Percentiles rank a stretch among this genome's conserved stretches.
Evolutionary conservation across 2,797 vertebrate species (phyloP).

Genomic region (Callimico goeldii): DNA sequence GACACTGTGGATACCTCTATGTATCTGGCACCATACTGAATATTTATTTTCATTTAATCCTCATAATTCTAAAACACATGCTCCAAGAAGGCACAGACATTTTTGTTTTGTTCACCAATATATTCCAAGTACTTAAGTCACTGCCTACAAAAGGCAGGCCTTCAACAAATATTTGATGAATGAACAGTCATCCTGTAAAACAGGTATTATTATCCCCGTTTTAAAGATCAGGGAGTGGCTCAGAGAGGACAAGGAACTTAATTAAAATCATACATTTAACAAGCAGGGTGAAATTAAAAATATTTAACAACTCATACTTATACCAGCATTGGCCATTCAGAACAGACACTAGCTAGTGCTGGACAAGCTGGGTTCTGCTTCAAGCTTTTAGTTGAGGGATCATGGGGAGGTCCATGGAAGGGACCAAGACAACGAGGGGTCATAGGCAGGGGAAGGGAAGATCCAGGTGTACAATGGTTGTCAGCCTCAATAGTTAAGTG

Average conservation of each 20-base stretch:
- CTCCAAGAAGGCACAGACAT: background rate
- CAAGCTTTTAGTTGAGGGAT: background rate
- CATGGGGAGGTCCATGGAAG: background rate
- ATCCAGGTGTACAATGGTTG: background rate
- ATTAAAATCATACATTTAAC: slow-evolving; percentile 24
- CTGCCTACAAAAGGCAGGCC: slow-evolving; percentile 4
- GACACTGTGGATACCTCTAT: background rate
- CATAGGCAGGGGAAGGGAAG: background rate
- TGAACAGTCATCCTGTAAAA: slow-evolving; percentile 44
- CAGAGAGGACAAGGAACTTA: background rate
- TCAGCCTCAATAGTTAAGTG: background rate
- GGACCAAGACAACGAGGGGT: background rate
- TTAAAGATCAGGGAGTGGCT: slow-evolving; percentile 50
- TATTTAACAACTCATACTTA: background rate
- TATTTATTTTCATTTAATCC: background rate
- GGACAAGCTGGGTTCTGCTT: background rate
- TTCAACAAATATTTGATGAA: slow-evolving; percentile 18
- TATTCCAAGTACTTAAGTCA: background rate
- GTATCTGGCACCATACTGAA: background rate
- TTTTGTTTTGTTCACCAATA: background rate
- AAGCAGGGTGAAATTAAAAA: slow-evolving; percentile 1
- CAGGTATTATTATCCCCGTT: slow-evolving; percentile 21
- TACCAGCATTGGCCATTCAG: background rate
- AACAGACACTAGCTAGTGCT: background rate
- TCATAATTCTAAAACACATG: background rate